These are phyloP conservation scores for Thalassophryne amazonica DNA, from an alignment of 2,797 vertebrate species.

Conservation along the genomic window DNA sequence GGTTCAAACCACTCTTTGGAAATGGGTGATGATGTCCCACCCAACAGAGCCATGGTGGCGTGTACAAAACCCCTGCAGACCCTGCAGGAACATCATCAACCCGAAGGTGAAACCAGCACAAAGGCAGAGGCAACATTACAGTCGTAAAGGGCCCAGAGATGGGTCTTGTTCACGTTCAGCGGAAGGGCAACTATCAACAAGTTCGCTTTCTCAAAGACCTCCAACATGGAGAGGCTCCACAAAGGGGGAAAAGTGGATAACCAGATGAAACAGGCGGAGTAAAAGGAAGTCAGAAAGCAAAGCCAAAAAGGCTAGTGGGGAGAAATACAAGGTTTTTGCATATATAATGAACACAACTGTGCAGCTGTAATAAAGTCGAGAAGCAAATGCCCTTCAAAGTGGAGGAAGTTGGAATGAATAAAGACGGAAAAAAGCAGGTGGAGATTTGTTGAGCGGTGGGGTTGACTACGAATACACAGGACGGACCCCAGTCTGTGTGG, in stretches of 20 bases:
- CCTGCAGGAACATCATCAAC: slow-evolving; percentile 22
- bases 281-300: not conserved
- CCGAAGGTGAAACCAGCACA: slow-evolving; percentile 10
- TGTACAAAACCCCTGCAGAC: slow-evolving; percentile 41
- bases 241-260: not conserved
- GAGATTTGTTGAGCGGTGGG: slow-evolving; percentile 14
- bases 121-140: slow-evolving; percentile 28
- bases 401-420: slow-evolving; percentile 11
- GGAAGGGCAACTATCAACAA: slow-evolving; percentile 3
- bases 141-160: slow-evolving; percentile 13
- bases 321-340: not conserved
- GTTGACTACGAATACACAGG: slow-evolving; percentile 24
- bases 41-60: slow-evolving; percentile 53
- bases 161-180: slow-evolving; percentile 16
- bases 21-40: too few relatives aligned
- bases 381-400: not conserved
- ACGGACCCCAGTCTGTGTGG: slow-evolving; percentile 44
- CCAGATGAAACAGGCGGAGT: not conserved
- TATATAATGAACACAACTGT: not conserved
- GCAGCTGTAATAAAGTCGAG: not conserved
- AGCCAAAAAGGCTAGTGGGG: not conserved
- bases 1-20: too few relatives aligned
- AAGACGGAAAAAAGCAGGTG: slow-evolving; percentile 37
- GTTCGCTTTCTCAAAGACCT: slow-evolving; percentile 21
- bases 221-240: not conserved